Base-by-base conservation (phyloP, 2,888 invertebrate genomes). In the Acronicta aceris region DNA sequence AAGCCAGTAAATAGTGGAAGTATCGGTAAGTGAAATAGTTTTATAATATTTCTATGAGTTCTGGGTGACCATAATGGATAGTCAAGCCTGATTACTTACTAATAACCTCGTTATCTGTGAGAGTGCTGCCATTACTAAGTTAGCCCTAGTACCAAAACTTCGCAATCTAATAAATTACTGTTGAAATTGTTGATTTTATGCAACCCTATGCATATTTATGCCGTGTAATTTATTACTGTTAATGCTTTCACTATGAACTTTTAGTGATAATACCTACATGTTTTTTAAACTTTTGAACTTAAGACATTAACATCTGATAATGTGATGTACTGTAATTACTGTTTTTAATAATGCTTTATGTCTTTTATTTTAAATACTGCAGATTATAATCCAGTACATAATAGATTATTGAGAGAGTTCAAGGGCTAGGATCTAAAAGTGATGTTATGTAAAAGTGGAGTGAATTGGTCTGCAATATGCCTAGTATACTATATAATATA, bases 1-100 rank as follows among this genome's bases (percentile, higher is more conserved):
- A 93, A 89, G 80, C 87, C 87, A 83, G 82, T 78, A 59, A 90
- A 82, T 78, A 81, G 80, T 84, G 89, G 82, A 79, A 88, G 81
- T 76, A 83, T 82, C 72, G 92, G 94, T 94, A 84, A 90, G 90
- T 42, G 12, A 46, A 21, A 12, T 58, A 45, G 9, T 45, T 15
- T 12, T 41, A 49, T 64, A 27, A 25, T 48, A 36, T 40, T 48
- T 48, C 47, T 1, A 57, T 15, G 33, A 47, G 15, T 12, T 42
- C 10, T 57, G 15, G 12, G 36, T 45, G 13, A 12, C 13, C 8
- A 40, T 41, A 10, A 40, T 8, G 5, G 33, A 51, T 49, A 27
- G 17, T 30, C 27, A 49, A 51, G 40, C 65, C 61, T 48, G 16
- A 59, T 56, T 33, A 51, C 36, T 27, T n/a, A n/a, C 21, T 16